A percentile compares a stretch with the other conserved stretches of the same genome.
Conservation (phyloP, 2,888 invertebrate genomes). For the Drosophila formosana region DNA sequence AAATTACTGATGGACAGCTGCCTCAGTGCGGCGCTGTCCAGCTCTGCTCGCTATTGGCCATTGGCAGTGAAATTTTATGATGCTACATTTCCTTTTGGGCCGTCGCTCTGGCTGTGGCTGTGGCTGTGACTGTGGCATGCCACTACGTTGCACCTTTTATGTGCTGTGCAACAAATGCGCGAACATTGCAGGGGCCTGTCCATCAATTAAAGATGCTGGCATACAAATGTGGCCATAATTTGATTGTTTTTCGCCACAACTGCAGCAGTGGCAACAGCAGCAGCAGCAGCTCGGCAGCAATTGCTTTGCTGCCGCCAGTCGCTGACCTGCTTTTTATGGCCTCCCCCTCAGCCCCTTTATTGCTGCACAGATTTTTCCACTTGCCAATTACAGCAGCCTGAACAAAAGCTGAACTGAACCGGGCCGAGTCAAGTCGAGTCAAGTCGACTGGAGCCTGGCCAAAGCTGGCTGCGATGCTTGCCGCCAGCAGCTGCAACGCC, state of each 20-base stretch:
- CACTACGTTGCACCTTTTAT: constrained; percentile 46
- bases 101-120: background rate
- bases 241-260: constrained; percentile 74
- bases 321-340: constrained; percentile 75
- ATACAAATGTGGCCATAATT: constrained; percentile 71
- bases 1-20: constrained; percentile 66
- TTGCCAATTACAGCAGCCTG: constrained; percentile 69
- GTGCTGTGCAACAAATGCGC: constrained; percentile 62
- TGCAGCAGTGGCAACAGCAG: no score
- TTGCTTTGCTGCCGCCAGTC: constrained; percentile 34
- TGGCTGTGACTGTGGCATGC: constrained; percentile 4
- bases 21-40: constrained; percentile 4
- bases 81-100: constrained; percentile 55
- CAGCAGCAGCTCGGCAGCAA: background rate
- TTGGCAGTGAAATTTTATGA: constrained; percentile 73
- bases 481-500: constrained; percentile 60
- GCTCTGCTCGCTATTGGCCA: constrained; percentile 16
- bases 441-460: constrained; percentile 6
- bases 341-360: background rate
- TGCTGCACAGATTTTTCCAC: constrained; percentile 63
- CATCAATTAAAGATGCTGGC: constrained; percentile 66
- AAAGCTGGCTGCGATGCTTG: constrained; percentile 16
- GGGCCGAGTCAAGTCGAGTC: constrained; percentile 30
- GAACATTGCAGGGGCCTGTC: constrained; percentile 48
- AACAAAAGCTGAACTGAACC: constrained; percentile 14